A percentile compares a stretch with the other conserved stretches of the same genome.
These are phyloP conservation scores for Leuciscus waleckii DNA, from an alignment of 2,797 vertebrate species.

Conservation along the genomic window DNA sequence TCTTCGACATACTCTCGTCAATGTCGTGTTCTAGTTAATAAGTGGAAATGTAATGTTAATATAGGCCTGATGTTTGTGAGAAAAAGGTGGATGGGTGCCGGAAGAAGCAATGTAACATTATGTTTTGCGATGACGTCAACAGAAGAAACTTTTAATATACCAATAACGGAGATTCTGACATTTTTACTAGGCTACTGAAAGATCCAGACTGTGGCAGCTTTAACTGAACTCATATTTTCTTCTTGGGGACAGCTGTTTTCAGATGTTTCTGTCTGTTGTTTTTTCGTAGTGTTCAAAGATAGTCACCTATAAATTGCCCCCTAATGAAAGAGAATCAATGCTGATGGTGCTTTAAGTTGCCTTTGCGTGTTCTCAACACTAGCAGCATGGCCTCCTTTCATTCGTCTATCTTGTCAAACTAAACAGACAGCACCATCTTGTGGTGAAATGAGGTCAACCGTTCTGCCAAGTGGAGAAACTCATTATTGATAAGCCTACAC, in stretches of 20 bases:
- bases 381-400: conserved; percentile 73
- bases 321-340: conserved; percentile 71
- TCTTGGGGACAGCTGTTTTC: conserved; percentile 4
- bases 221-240: background rate
- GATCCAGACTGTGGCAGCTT: background rate
- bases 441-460: conserved; percentile 61
- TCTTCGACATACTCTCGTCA: background rate
- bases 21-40: background rate
- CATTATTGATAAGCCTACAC: background rate
- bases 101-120: background rate
- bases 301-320: conserved; percentile 77
- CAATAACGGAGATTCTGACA: background rate
- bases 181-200: background rate
- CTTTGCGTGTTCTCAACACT: conserved; percentile 65
- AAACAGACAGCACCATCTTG: conserved; percentile 75
- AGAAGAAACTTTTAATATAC: background rate
- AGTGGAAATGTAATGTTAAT: background rate
- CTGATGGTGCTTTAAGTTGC: conserved; percentile 69
- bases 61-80: too few species aligned
- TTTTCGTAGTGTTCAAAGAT: conserved; percentile 74
- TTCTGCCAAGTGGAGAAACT: background rate
- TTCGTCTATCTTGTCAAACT: conserved; percentile 53
- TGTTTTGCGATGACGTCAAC: background rate
- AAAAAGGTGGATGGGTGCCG: background rate
- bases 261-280: conserved; percentile 36